phyloP scores from a whole-genome alignment of 2,888 invertebrate species.

The Mythimna lalbum region DNA sequence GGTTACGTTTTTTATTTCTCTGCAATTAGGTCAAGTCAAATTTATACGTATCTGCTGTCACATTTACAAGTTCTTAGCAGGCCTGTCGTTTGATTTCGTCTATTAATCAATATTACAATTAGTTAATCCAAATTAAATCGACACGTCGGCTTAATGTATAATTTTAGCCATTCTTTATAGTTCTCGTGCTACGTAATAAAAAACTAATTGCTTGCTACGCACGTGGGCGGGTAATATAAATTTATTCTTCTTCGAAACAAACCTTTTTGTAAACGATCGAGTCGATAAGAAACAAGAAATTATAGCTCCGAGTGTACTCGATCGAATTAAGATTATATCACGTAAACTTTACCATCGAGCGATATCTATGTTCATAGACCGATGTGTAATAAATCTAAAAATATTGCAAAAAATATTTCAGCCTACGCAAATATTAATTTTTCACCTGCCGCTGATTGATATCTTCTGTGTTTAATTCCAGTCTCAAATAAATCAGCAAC shows the following conservation, averaged over 20 bases:
- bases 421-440: slow-evolving; percentile 21
- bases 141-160: slow-evolving; percentile 47
- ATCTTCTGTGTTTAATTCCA: background rate
- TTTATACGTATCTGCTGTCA: slow-evolving; percentile 2
- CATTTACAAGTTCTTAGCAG: background rate
- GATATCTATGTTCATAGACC: slow-evolving; percentile 13
- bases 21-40: background rate
- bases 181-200: slow-evolving; percentile 54
- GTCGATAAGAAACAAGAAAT: slow-evolving; percentile 65
- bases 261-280: slow-evolving; percentile 59
- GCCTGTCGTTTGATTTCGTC: background rate
- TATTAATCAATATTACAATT: slow-evolving; percentile 48
- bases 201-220: slow-evolving; percentile 59
- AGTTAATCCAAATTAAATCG: slow-evolving; percentile 47
- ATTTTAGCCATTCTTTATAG: slow-evolving; percentile 51
- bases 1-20: background rate
- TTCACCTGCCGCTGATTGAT: slow-evolving; percentile 7
- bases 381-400: slow-evolving; percentile 22
- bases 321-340: slow-evolving; percentile 61
- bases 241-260: slow-evolving; percentile 59
- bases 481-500: slow-evolving; percentile 1
- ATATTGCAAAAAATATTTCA: slow-evolving; percentile 5
- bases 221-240: slow-evolving; percentile 62
- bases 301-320: slow-evolving; percentile 50
- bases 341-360: slow-evolving; percentile 29